These are phyloP conservation scores for Diabrotica virgifera DNA, from an alignment of 1,140 invertebrate genomes.

Conservation along the genomic window DNA sequence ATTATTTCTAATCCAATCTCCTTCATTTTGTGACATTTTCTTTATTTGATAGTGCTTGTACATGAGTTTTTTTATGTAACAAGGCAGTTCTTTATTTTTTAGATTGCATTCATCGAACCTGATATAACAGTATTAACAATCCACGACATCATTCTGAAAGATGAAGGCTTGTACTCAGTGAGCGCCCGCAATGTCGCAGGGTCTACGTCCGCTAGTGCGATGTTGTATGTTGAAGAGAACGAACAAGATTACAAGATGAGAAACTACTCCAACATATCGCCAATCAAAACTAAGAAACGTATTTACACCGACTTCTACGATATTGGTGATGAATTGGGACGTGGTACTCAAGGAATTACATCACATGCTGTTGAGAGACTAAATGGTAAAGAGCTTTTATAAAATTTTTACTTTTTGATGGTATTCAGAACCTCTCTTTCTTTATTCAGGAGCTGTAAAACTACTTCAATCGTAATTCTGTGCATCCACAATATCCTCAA, in stretches of 20 bases:
- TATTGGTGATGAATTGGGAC: constrained; percentile 88
- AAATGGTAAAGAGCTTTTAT: constrained; percentile 53
- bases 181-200: constrained; percentile 91
- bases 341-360: constrained; percentile 83
- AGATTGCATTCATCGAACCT: constrained; percentile 81
- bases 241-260: constrained; percentile 70
- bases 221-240: constrained; percentile 87
- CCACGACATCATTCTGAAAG: constrained; percentile 81
- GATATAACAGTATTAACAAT: constrained; percentile 81
- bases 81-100: background rate
- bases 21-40: no score
- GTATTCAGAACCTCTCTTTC: no score
- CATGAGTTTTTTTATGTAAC: no score
- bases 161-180: constrained; percentile 91
- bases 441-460: no score
- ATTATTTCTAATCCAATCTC: no score
- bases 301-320: constrained; percentile 84
- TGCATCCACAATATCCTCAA: no score
- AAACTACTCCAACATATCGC: constrained; percentile 66
- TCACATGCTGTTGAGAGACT: constrained; percentile 84
- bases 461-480: no score
- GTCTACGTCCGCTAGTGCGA: constrained; percentile 82
- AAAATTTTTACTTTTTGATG: no score
- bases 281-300: constrained; percentile 63
- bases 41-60: no score